Evolutionary conservation across 35 echinoderm and acorn worm genomes (phyloP), one percentile per base, ranked within the genome.

Genomic region (Stichopus chloronotus): DNA sequence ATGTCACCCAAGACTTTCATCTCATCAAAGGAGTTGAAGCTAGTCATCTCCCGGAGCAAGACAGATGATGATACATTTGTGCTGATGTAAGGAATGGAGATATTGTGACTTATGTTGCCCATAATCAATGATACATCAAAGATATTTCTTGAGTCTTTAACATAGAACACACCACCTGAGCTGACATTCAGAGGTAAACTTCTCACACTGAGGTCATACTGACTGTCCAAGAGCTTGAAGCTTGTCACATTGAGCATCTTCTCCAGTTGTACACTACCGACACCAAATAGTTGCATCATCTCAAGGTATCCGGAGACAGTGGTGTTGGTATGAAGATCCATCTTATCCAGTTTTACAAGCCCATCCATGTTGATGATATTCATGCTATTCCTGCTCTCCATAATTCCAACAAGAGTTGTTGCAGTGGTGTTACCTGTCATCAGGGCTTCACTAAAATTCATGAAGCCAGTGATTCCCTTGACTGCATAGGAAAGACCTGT

Each of bases 51-150:
- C 8, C 13, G 43, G 17, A 93, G 68, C 43, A 21, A 13, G 5
- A 88, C 8, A 22, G 2, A 5, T 19, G 92, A 84, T 76, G 79
- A 59, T 4, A 87, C 17, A 52, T 86, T 78, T 52, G 61, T 77
- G 53, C 84, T 79, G 65, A 74, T 63, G 84, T 88, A 23, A 5
- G 92, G 92, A n/a, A 69, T 76, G 7, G 92, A 57, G 63, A 93
- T 78, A 69, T 93, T 93, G 72, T 79, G 57, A 55, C 76, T 59
- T 52, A 93, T 78, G 30, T 59, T 91, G 25, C 90, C 90, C 90
- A 58, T 19, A 24, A 79, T 22, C 53, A 53, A 6, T 16, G 54
- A n/a, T 23, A 91, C 69, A 53, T 91, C 53, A 55, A 79, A 78
- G n/a, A 91, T 53, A 55, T 54, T 55, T 72, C 58, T 53, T 11